Percentiles rank a stretch among this genome's conserved stretches.
Evolutionary conservation across 2,797 vertebrate genomes (phyloP).

Genomic region (Periophthalmus magnuspinnatus): DNA sequence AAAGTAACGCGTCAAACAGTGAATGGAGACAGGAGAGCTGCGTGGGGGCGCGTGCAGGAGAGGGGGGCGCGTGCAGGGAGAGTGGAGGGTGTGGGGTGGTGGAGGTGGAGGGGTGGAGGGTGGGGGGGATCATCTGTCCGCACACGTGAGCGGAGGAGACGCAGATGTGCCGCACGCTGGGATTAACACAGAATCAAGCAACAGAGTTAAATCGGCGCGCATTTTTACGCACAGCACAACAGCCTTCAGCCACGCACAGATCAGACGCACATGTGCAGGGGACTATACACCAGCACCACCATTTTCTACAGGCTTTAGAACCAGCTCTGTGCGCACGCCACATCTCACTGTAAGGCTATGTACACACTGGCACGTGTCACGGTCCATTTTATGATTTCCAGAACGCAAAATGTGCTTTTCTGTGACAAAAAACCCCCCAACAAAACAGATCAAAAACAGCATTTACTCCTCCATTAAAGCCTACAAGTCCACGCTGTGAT

Average conservation of each 20-base stretch:
- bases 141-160: slow-evolving; percentile 62
- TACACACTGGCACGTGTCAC: not conserved
- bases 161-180: slow-evolving; percentile 68
- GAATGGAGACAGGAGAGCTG: slow-evolving; percentile 26
- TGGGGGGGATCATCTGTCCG: slow-evolving; percentile 62
- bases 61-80: slow-evolving; percentile 40
- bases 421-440: not conserved
- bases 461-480: not conserved
- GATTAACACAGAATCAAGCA: slow-evolving; percentile 67
- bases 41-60: slow-evolving; percentile 38
- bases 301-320: slow-evolving; percentile 8
- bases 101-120: too few relatives aligned
- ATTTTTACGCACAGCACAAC: slow-evolving; percentile 28
- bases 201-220: slow-evolving; percentile 47
- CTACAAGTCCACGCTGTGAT: not conserved
- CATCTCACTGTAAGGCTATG: not conserved
- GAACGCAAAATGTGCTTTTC: too few relatives aligned
- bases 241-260: slow-evolving; percentile 31
- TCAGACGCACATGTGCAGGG: slow-evolving; percentile 16
- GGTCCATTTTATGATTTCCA: too few relatives aligned
- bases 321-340: slow-evolving; percentile 4
- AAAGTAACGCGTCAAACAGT: slow-evolving; percentile 29
- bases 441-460: too few relatives aligned
- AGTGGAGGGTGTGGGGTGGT: slow-evolving; percentile 23
- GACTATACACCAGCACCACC: slow-evolving; percentile 39